Evolutionary conservation across 2,113 vertebrate genomes (phyloP).

Genomic region (Sinocyclocheilus grahami): DNA sequence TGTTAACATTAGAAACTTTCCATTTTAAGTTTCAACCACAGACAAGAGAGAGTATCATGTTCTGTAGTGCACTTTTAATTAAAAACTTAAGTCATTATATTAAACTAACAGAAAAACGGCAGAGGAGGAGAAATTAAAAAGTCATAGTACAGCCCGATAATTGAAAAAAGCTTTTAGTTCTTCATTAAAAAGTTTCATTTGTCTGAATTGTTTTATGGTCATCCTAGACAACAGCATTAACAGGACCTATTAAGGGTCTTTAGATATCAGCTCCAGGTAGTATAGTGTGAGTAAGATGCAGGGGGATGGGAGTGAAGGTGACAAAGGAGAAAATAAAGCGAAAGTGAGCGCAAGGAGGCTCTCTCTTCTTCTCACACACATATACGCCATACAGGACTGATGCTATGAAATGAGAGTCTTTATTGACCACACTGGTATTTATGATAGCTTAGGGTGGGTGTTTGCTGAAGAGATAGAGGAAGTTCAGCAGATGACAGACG

Average conservation of each 20-base stretch:
- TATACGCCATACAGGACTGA: not conserved
- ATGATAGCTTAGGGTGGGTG: constrained; percentile 37
- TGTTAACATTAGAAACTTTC: too few relatives aligned
- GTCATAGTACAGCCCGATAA: not conserved
- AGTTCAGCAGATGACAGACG: constrained; percentile 18
- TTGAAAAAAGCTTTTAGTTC: constrained; percentile 24
- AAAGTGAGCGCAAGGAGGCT: not conserved
- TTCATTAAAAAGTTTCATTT: not conserved
- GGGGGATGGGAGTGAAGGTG: not conserved
- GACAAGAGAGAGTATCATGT: not conserved
- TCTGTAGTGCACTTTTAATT: not conserved
- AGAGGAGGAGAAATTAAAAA: not conserved
- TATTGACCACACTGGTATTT: constrained; percentile 46
- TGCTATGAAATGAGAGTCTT: constrained; percentile 29
- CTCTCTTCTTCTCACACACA: not conserved
- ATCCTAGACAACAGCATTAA: constrained; percentile 15
- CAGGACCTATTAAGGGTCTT: not conserved
- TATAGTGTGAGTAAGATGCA: not conserved
- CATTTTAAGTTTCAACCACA: not conserved
- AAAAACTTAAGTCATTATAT: not conserved
- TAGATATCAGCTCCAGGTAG: not conserved
- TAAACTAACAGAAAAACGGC: not conserved
- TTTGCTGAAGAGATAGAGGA: constrained; percentile 37
- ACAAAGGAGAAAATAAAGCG: not conserved
- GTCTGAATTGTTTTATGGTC: not conserved